Conservation (phyloP, 2,797 vertebrate genomes). For the Anguilla marmorata region DNA sequence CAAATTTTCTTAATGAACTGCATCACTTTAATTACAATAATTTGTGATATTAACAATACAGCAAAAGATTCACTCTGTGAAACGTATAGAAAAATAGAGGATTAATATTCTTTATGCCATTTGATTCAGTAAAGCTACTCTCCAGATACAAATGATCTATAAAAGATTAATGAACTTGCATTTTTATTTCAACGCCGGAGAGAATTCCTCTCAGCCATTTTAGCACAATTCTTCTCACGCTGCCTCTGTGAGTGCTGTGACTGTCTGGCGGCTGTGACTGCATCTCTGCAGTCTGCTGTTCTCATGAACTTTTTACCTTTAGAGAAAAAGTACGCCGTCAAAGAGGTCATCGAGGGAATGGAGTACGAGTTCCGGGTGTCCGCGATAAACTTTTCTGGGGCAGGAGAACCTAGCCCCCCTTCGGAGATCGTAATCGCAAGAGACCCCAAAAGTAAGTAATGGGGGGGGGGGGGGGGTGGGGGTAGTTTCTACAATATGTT, state of each 20-base stretch:
- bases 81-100: too few species aligned
- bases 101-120: too few species aligned
- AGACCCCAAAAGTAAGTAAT: conserved; percentile 79
- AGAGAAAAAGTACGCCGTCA: conserved; percentile 72
- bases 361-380: conserved; percentile 85
- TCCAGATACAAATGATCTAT: too few species aligned
- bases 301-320: conserved; percentile 14
- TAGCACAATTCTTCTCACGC: neutral
- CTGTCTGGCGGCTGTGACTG: neutral
- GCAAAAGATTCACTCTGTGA: too few species aligned
- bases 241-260: neutral
- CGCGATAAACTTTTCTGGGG: conserved; percentile 78
- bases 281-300: neutral
- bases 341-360: conserved; percentile 71
- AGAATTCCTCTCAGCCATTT: neutral
- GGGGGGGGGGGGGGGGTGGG: too few species aligned
- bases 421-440: conserved; percentile 73
- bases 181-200: neutral
- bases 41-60: neutral
- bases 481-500: neutral
- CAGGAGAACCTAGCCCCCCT: conserved; percentile 73
- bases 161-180: neutral
- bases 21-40: neutral
- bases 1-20: neutral
- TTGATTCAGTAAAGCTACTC: too few species aligned